Percentiles rank a stretch among this genome's conserved stretches.
Evolutionary conservation across 2,797 vertebrate species (phyloP).

Genomic region (Parauchenoglanis ngamensis): DNA sequence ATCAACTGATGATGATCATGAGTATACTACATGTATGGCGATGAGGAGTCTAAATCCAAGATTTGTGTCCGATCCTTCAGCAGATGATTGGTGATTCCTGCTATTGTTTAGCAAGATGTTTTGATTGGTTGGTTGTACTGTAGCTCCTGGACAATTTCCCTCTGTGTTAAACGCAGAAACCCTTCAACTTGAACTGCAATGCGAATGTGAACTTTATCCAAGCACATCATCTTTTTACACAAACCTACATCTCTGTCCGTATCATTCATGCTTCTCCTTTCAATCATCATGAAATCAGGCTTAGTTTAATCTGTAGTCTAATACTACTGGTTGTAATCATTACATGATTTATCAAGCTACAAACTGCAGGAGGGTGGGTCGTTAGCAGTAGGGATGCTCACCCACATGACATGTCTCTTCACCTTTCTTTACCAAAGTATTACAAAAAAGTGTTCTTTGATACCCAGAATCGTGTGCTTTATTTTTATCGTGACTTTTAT

Average conservation of each 20-base stretch:
- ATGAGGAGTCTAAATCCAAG: neutral
- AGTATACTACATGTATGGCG: neutral
- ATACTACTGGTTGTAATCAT: neutral
- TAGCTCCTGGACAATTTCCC: neutral
- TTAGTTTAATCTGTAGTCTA: neutral
- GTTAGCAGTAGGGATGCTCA: neutral
- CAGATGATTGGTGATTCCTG: neutral
- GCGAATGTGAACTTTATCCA: neutral
- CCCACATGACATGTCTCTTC: too few species aligned
- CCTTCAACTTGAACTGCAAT: neutral
- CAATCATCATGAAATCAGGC: neutral
- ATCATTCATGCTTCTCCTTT: neutral
- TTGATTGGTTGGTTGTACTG: neutral
- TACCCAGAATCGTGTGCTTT: neutral
- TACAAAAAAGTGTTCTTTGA: neutral
- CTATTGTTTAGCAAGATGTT: neutral
- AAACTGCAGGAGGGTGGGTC: neutral
- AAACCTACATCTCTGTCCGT: neutral
- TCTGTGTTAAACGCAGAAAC: neutral
- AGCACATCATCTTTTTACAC: neutral
- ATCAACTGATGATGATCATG: too few species aligned
- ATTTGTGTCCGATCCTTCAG: neutral
- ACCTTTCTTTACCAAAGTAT: too few species aligned
- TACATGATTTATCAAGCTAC: neutral
- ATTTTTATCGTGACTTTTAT: neutral